Base-by-base conservation (phyloP, 2,113 vertebrate genomes). In the Osmerus mordax region DNA sequence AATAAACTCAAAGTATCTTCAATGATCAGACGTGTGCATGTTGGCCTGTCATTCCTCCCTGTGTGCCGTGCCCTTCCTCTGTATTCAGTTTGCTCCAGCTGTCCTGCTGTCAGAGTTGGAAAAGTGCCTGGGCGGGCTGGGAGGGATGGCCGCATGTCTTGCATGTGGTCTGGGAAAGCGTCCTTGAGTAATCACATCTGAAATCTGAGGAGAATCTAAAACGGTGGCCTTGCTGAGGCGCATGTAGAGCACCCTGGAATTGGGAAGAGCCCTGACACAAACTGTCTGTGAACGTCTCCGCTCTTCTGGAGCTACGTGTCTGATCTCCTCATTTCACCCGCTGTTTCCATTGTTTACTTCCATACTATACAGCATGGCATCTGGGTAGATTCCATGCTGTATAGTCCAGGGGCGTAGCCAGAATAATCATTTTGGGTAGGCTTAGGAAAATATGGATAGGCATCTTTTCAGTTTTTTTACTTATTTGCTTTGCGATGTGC, bases 111-210 rank as follows among this genome's bases (percentile, higher is more conserved):
- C 41, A 23, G 23, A 11, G 54, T n/a, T 65, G 18, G 11, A 13
- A 29, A 19, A 18, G 54, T 14, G 25, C 29, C 68, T 9, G 9
- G 15, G 62, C 5, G 19, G 58, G 9, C 53, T 14, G 15, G 23
- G 56, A 63, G 23, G 14, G 7, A 70, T 11, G 21, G 62, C 16
- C 6, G 62, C 28, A 41, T 54, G 32, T 71, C 67, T 81, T 78
- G 47, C 66, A 53, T 75, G 74, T 52, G 76, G 72, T 67, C 65
- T 25, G 55, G 60, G 21, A 15, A 18, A 75, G 72, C 72, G 54
- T 80, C 16, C 72, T 82, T 63, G 71, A 77, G 64, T 72, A 75
- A 81, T 84, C 70, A 65, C 53, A 73, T 74, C 60, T 81, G 71
- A 81, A 81, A 75, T 77, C 25, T 73, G 60, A 55, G 65, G 59